A percentile compares a stretch with the other conserved stretches of the same genome.
phyloP scores from a whole-genome alignment of 2,113 vertebrate species.

The Lipotes vexillifer region DNA sequence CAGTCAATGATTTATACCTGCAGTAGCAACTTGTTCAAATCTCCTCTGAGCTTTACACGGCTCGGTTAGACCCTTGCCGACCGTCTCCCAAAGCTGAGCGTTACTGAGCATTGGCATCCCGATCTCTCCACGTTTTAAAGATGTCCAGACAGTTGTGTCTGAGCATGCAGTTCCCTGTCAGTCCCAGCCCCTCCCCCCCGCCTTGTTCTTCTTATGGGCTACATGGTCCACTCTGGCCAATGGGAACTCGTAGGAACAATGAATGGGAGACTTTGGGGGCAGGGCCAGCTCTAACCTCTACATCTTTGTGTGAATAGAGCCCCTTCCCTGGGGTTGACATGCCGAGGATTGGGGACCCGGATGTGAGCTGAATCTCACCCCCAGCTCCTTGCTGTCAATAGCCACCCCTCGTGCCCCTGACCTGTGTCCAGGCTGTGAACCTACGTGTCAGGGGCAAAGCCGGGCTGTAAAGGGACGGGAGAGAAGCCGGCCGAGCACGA shows the following conservation, averaged over 20 bases:
- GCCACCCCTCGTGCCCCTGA: background rate
- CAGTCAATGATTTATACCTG: background rate
- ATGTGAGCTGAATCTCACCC: background rate
- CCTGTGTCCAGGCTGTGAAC: background rate
- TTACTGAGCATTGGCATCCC: background rate
- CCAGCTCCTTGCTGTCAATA: background rate
- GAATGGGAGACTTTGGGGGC: background rate
- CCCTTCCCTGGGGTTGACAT: background rate
- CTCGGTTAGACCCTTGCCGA: fast-evolving
- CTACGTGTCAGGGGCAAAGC: background rate
- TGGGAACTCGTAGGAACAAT: background rate
- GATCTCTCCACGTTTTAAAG: background rate
- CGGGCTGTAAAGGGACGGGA: background rate
- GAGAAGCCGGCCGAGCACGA: background rate
- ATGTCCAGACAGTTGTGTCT: background rate
- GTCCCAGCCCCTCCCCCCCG: fast-evolving
- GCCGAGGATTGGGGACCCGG: background rate
- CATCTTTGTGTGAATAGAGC: background rate
- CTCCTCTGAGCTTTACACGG: background rate
- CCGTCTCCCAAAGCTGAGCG: background rate
- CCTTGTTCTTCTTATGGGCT: background rate
- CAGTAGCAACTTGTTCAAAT: background rate
- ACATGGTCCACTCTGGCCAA: fast-evolving
- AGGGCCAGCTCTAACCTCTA: background rate
- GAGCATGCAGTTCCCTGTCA: fast-evolving